Evolutionary conservation across 2,888 invertebrate species (phyloP).

Genomic region (Lepidonotus clava): DNA sequence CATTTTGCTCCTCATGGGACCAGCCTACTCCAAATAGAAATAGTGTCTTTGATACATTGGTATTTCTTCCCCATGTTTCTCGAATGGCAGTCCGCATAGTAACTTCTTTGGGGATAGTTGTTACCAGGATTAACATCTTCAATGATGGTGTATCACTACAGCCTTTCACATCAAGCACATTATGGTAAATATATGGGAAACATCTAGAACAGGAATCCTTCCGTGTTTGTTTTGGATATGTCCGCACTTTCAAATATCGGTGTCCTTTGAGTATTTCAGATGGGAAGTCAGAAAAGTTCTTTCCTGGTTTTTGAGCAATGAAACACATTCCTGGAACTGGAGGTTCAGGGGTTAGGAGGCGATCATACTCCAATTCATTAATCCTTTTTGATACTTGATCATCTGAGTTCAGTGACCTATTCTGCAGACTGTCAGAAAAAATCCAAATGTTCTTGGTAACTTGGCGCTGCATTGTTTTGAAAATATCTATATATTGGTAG

Average conservation of each 20-base stretch:
- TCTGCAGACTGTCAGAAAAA: too few relatives aligned
- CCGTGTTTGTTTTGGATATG: not conserved
- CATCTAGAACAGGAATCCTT: not conserved
- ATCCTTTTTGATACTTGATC: too few relatives aligned
- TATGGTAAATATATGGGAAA: not conserved
- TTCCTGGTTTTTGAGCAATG: not conserved
- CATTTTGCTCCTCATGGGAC: not conserved
- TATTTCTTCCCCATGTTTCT: not conserved
- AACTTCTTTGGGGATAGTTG: not conserved
- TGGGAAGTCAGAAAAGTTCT: not conserved
- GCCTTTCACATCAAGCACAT: not conserved
- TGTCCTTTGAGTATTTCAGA: not conserved
- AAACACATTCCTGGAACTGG: not conserved
- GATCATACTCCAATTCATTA: too few relatives aligned
- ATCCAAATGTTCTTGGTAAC: too few relatives aligned
- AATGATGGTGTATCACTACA: not conserved
- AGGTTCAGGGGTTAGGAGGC: too few relatives aligned
- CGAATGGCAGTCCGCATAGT: not conserved
- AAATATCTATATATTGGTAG: too few relatives aligned
- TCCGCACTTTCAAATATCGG: not conserved
- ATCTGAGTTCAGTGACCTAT: too few relatives aligned
- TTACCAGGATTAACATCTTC: not conserved
- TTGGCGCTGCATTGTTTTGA: too few relatives aligned
- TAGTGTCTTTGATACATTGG: not conserved
- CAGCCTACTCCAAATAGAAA: slow-evolving; percentile 6